Conservation (phyloP, 2,888 invertebrate species). For the Sepioteuthis lessoniana region DNA sequence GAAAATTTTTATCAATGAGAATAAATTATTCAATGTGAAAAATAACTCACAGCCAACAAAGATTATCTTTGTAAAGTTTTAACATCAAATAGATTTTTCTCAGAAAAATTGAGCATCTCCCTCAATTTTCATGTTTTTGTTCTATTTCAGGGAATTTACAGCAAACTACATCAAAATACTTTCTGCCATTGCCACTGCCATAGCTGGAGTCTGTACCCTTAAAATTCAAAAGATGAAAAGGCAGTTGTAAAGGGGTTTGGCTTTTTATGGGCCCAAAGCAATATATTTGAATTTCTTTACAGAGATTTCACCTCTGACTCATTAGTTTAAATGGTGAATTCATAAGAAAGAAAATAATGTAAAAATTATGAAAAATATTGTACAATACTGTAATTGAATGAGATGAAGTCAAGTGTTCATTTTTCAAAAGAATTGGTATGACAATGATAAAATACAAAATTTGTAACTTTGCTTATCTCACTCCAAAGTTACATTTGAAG, state of each 20-base stretch:
- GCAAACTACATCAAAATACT: background rate
- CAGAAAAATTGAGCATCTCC: background rate
- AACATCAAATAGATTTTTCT: constrained; percentile 23
- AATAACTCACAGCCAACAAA: constrained; percentile 33
- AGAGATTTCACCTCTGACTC: background rate
- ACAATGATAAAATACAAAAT: background rate
- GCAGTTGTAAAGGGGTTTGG: background rate
- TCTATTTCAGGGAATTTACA: background rate
- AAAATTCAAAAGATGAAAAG: too few relatives aligned
- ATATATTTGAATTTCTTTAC: background rate
- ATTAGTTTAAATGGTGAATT: background rate
- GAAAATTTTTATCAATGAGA: background rate
- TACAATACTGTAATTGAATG: too few relatives aligned
- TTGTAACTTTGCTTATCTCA: background rate
- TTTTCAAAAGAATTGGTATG: background rate
- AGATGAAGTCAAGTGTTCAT: too few relatives aligned
- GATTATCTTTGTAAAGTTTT: background rate
- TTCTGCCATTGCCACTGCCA: background rate
- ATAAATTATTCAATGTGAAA: constrained; percentile 33
- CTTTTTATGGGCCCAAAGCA: constrained; percentile 6
- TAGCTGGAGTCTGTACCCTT: too few relatives aligned
- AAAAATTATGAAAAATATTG: background rate
- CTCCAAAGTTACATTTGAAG: too few relatives aligned
- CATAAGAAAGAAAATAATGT: background rate
- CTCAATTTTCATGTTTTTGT: background rate